Evolutionary conservation across 2,113 vertebrate genomes (phyloP), one percentile per base, ranked within the genome.

Genomic region (Myotis yumanensis): DNA sequence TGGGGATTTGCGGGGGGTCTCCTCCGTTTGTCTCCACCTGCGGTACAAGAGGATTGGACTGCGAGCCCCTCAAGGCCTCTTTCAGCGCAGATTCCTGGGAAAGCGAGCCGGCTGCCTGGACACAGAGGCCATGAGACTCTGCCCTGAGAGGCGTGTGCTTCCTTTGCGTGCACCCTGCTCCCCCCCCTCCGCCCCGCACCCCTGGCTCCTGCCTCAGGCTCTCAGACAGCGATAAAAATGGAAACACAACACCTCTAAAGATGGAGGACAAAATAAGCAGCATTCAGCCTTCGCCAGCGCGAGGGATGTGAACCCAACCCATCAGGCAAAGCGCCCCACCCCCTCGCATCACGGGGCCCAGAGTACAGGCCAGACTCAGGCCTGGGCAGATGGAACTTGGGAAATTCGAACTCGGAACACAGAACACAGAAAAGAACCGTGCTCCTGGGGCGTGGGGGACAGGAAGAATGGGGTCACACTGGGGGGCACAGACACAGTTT

Each of bases 301-400:
- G 30, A 64, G 6, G 64, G 59, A 30, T 0, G 12, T 12, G 30
- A n/a, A 17, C n/a, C 6, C 10, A 88, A 64, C 16, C 20, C 40
- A 2, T 3, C 2, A 0, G 8, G 43, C 35, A 16, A n/a, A 86
- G 5, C 46, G n/a, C 54, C 54, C 30, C 4, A 0, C 5, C 20
- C 4, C 22, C 37, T 17, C 3, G 32, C 25, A 18, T 30, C 43
- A 0, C 0, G 1, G 37, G 11, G 11, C 79, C 11, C 25, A 2
- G 37, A 25, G 28, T 4, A 1, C 40, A 35, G 82, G 72, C 51
- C 14, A 1, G 62, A 8, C 43, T 1, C 32, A 3, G 20, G 48
- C 71, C 48, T 57, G 18, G 71, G 28, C 15, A 35, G 18, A 51
- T 3, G 4, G 30, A 46, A 5, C 62, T 2, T 6, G 37, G 69